Percentiles rank a stretch among this genome's conserved stretches.
These are phyloP conservation scores for Oscheius myriophilus DNA, from an alignment of 2,888 invertebrate species.

Conservation along the genomic window DNA sequence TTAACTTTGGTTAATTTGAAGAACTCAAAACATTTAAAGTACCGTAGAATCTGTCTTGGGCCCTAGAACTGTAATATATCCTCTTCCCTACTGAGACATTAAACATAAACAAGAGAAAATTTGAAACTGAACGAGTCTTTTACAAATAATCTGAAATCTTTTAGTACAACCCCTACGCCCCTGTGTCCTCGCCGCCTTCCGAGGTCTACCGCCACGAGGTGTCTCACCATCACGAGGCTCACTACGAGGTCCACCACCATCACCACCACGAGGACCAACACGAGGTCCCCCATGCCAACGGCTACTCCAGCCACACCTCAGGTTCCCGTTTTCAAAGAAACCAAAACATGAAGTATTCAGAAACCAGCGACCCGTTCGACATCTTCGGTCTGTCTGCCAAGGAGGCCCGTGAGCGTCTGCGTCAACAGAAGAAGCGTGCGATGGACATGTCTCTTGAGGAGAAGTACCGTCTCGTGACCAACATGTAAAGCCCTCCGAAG, in stretches of 20 bases:
- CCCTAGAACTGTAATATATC: too few relatives aligned
- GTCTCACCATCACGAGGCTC: constrained; percentile 1
- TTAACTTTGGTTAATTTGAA: too few relatives aligned
- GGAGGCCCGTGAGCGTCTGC: constrained; percentile 64
- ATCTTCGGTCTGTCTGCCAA: constrained; percentile 67
- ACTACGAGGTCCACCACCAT: constrained; percentile 11
- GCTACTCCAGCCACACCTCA: constrained; percentile 4
- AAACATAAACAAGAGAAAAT: too few relatives aligned
- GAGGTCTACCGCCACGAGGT: neutral
- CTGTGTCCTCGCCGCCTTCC: neutral
- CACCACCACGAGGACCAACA: constrained; percentile 9
- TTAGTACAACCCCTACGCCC: constrained; percentile 21
- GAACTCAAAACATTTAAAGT: too few relatives aligned
- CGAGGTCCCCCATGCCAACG: constrained; percentile 6
- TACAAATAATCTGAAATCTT: neutral
- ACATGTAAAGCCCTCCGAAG: constrained; percentile 53
- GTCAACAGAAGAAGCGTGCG: constrained; percentile 54
- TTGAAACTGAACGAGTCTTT: too few relatives aligned
- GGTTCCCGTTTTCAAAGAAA: neutral
- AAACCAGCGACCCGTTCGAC: constrained; percentile 41
- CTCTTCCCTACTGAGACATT: too few relatives aligned
- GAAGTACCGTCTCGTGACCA: constrained; percentile 65
- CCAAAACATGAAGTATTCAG: neutral
- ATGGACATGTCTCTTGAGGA: constrained; percentile 66
- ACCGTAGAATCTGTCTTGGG: too few relatives aligned